Percentiles rank a stretch among this genome's conserved stretches.
These are phyloP conservation scores for Caenorhabditis virilis DNA, from an alignment of 2,888 invertebrate species.

Conservation along the genomic window DNA sequence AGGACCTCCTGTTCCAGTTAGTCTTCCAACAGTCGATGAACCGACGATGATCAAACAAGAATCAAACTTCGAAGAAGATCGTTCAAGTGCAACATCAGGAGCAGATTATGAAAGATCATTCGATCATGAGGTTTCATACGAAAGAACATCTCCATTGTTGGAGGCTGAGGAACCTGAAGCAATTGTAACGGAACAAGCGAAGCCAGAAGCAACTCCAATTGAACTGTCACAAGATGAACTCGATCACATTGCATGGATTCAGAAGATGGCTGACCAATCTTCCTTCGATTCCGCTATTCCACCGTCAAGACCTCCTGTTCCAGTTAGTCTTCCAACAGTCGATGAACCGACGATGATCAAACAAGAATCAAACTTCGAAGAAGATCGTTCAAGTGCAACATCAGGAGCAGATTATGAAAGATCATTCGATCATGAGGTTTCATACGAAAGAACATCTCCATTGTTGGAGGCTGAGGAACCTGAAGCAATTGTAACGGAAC, in stretches of 20 bases:
- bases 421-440: constrained; percentile 2
- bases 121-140: constrained; percentile 4
- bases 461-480: constrained; percentile 10
- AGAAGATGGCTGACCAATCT: constrained; percentile 13
- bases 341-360: background rate
- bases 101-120: constrained; percentile 20
- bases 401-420: constrained; percentile 32
- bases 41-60: background rate
- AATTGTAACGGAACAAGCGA: too few relatives aligned
- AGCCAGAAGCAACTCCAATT: background rate
- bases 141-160: constrained; percentile 24
- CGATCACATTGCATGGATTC: constrained; percentile 31
- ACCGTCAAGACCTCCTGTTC: background rate
- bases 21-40: background rate
- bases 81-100: constrained; percentile 37
- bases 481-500: too few relatives aligned
- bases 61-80: constrained; percentile 9
- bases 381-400: constrained; percentile 32
- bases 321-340: constrained; percentile 1
- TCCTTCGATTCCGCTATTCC: background rate
- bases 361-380: constrained; percentile 3
- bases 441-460: constrained; percentile 23
- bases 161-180: constrained; percentile 5
- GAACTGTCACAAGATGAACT: constrained; percentile 40
- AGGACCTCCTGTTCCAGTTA: constrained; percentile 1